Evolutionary conservation across 2,888 invertebrate genomes (phyloP).

Genomic region (Scaeva pyrastri): DNA sequence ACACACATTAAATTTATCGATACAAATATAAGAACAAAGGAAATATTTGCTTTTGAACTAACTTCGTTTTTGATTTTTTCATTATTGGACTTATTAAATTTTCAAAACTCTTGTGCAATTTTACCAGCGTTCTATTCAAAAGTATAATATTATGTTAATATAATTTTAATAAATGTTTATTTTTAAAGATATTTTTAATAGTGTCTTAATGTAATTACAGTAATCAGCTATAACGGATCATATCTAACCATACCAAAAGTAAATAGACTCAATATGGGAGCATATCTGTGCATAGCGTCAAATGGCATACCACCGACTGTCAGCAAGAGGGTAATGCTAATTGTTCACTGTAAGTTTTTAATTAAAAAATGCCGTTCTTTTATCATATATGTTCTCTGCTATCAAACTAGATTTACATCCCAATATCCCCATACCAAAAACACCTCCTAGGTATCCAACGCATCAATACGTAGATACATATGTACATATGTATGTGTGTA

Average conservation of each 20-base stretch:
- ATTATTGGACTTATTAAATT: too few species aligned
- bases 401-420: conserved; percentile 11
- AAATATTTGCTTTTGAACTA: too few species aligned
- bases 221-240: conserved; percentile 88
- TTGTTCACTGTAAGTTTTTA: conserved; percentile 91
- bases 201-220: conserved; percentile 82
- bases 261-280: conserved; percentile 91
- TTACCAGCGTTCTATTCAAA: too few species aligned
- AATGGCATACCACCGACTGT: conserved; percentile 93
- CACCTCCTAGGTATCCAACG: background rate
- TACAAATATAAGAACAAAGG: too few species aligned
- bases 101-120: too few species aligned
- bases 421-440: background rate
- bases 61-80: too few species aligned
- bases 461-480: too few species aligned
- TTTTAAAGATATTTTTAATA: too few species aligned
- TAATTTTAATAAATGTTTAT: too few species aligned
- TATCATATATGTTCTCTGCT: conserved; percentile 12
- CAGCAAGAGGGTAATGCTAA: conserved; percentile 91
- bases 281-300: conserved; percentile 92
- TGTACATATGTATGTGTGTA: conserved; percentile 5
- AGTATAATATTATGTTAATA: too few species aligned
- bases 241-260: conserved; percentile 89
- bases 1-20: too few species aligned
- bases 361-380: conserved; percentile 52